These are phyloP conservation scores for Mystacides longicornis DNA, from an alignment of 2,888 invertebrate species.

Conservation along the genomic window DNA sequence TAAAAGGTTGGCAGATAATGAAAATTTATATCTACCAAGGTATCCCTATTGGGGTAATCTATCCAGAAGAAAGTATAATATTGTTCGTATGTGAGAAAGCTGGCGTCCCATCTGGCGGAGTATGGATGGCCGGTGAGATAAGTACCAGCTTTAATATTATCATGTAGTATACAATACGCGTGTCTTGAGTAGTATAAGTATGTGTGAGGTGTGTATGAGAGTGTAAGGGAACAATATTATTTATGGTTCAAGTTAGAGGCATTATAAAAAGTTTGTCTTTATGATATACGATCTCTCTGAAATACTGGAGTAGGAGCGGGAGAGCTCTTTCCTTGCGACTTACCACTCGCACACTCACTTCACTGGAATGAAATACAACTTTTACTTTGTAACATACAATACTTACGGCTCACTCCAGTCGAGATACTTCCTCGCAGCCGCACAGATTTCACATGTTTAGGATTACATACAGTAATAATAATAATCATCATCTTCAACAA, in stretches of 20 bases:
- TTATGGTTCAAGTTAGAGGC: slow-evolving; percentile 22
- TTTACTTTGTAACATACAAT: background rate
- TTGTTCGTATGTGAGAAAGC: background rate
- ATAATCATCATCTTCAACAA: too few species aligned
- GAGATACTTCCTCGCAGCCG: too few species aligned
- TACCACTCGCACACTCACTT: background rate
- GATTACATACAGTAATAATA: too few species aligned
- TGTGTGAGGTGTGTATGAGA: too few species aligned
- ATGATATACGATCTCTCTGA: slow-evolving; percentile 21
- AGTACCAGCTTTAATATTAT: background rate
- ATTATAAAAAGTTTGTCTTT: slow-evolving; percentile 24
- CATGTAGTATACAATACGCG: too few species aligned
- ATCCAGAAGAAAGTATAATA: background rate
- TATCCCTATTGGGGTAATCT: too few species aligned
- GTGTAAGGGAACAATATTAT: slow-evolving; percentile 18
- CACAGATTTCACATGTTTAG: too few species aligned
- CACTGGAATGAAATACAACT: slow-evolving; percentile 1
- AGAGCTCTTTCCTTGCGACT: background rate
- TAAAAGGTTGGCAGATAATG: too few species aligned
- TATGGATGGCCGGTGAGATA: slow-evolving; percentile 2
- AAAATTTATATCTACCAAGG: too few species aligned
- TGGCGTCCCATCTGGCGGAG: background rate
- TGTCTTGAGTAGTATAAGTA: too few species aligned
- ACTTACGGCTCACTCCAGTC: too few species aligned
- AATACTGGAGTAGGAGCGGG: slow-evolving; percentile 1